Evolutionary conservation across 2,113 vertebrate species (phyloP), one percentile per base, ranked within the genome.

Genomic region (Microcebus tavaratra): DNA sequence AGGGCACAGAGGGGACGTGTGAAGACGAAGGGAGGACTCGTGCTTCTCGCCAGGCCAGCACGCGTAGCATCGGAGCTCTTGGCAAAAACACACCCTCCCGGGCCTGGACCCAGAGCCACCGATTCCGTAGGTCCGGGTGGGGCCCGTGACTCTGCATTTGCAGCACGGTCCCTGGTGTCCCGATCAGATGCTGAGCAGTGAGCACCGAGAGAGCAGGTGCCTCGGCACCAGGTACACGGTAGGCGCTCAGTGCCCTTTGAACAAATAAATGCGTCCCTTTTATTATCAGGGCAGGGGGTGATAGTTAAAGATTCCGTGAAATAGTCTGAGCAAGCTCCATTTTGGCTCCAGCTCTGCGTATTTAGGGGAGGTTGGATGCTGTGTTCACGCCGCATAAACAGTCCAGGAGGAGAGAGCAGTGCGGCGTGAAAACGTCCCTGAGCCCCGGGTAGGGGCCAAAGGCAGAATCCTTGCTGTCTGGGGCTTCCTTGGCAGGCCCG

Each of bases 101-200:
- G 68, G 18, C 61, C 61, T 34, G 27, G 25, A 8, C 36, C 57
- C 57, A 3, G 42, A 68, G 34, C 34, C 1, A 0, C 67, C 5
- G 10, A 34, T 18, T 7, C 5, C 0, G 0, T 4, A 15, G 15
- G 25, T 57, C 42, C 29, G 29, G 15, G 36, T 2, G 12, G 18
- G 25, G 8, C 81, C 31, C 79, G 34, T 81, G 68, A 45, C 57
- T 53, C 76, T 55, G 57, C 23, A 5, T 53, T 25, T 39, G 29
- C n/a, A 23, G 20, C 50, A 18, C 10, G 21, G 18, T 20, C 61
- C 36, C 15, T 2, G 3, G 1, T 1, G 11, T 23, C 63, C 36
- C n/a, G 50, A 25, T 11, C 53, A 21, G 25, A 36, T 5, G 1
- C 1, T 13, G 39, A 75, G 57, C 21, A 6, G 0, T 17, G 25